Evolutionary conservation across 2,113 vertebrate species (phyloP).

Genomic region (Antigone vipio): DNA sequence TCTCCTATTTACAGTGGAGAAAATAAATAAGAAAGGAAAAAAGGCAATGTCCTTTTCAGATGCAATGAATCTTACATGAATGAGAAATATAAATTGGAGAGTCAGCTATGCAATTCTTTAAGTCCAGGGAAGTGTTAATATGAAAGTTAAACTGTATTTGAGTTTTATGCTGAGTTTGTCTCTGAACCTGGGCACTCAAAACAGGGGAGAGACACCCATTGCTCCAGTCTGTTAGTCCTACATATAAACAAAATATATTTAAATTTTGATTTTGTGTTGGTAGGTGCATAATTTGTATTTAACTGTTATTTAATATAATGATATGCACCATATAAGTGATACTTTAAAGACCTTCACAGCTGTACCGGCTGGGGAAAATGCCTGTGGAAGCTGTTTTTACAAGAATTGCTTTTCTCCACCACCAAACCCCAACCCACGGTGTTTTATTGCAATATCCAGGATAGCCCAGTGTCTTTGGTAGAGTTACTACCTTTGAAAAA

Average conservation of each 20-base stretch:
- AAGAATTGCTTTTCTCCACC: neutral
- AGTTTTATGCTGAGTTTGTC: neutral
- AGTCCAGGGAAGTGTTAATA: neutral
- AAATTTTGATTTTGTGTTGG: neutral
- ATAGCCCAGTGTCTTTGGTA: neutral
- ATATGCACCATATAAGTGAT: neutral
- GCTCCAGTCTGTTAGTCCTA: neutral
- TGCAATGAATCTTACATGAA: neutral
- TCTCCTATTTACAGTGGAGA: neutral
- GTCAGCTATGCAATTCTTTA: neutral
- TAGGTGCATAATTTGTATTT: neutral
- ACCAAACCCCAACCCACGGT: neutral
- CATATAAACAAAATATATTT: neutral
- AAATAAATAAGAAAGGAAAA: neutral
- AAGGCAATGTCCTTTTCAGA: neutral
- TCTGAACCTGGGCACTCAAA: neutral
- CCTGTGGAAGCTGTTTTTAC: neutral
- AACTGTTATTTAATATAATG: neutral
- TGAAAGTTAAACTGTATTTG: neutral
- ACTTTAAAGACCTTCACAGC: neutral
- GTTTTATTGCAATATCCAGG: neutral
- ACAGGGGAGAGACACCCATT: fast-evolving
- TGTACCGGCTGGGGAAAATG: neutral
- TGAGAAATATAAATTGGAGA: neutral
- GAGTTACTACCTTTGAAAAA: neutral